phyloP scores from a whole-genome alignment of 2,113 vertebrate species.

The Protobothrops mucrosquamatus region DNA sequence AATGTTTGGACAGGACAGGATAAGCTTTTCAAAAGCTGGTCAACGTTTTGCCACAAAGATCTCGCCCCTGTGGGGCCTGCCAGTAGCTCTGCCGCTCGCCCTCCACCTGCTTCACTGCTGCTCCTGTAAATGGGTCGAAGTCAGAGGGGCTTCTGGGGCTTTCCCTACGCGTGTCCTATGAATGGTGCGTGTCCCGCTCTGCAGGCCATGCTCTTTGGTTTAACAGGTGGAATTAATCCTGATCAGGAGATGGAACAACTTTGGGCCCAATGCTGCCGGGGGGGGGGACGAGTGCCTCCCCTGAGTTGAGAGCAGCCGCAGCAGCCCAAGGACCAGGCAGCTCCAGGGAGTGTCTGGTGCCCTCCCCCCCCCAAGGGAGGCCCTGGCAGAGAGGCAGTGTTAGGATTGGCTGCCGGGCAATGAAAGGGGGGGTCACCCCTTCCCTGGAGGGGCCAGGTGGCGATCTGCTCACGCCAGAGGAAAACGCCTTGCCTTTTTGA shows the following conservation, averaged over 20 bases:
- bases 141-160: conserved; percentile 2
- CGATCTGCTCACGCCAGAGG: background rate
- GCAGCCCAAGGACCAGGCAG: background rate
- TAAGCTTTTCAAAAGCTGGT: conserved; percentile 35
- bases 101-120: background rate
- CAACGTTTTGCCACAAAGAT: conserved; percentile 28
- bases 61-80: conserved; percentile 31
- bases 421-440: background rate
- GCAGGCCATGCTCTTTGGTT: background rate
- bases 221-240: background rate
- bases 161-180: background rate
- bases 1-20: conserved; percentile 34
- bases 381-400: background rate
- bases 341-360: background rate
- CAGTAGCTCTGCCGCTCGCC: conserved; percentile 42
- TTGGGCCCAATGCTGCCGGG: conserved; percentile 9
- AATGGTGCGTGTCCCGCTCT: no score
- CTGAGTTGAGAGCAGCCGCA: background rate
- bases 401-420: background rate
- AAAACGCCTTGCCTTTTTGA: background rate
- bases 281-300: conserved; percentile 68
- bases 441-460: background rate
- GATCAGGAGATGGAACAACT: conserved; percentile 41
- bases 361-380: background rate
- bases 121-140: conserved; percentile 30